phyloP scores from a whole-genome alignment of 2,113 vertebrate genomes.

The Serinus canaria region DNA sequence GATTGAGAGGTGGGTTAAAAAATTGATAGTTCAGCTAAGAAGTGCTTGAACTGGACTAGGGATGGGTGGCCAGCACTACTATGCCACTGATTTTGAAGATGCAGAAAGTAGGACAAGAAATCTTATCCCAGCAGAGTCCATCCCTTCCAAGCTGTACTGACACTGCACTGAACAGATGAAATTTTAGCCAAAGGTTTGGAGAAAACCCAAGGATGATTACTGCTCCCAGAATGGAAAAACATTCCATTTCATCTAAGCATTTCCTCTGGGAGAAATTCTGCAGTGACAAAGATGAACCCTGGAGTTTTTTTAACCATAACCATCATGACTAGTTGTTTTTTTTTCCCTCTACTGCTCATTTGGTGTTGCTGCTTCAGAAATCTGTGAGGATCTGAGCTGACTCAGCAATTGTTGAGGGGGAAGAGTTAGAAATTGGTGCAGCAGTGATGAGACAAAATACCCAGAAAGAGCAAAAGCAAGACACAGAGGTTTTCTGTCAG shows the following conservation, averaged over 20 bases:
- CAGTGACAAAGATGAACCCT: background rate
- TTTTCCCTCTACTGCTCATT: fast-evolving
- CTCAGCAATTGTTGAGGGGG: background rate
- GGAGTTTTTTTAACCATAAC: background rate
- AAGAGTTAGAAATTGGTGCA: background rate
- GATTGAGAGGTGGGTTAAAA: background rate
- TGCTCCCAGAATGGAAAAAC: background rate
- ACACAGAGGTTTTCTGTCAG: background rate
- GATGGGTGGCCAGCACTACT: background rate
- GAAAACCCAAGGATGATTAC: background rate
- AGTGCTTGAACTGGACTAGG: background rate
- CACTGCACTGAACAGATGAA: background rate
- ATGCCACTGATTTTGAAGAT: background rate
- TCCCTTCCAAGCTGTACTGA: background rate
- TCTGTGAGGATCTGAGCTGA: background rate
- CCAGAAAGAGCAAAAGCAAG: background rate
- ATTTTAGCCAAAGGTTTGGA: background rate
- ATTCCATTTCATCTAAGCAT: background rate
- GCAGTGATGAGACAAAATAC: background rate
- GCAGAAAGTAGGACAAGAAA: background rate
- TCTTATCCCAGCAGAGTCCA: background rate
- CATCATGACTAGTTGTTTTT: background rate
- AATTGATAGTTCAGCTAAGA: fast-evolving
- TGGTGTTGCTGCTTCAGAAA: background rate
- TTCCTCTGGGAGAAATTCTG: background rate